Evolutionary conservation across 1,140 invertebrate species (phyloP).

Genomic region (Drosophila lacteicornis): DNA sequence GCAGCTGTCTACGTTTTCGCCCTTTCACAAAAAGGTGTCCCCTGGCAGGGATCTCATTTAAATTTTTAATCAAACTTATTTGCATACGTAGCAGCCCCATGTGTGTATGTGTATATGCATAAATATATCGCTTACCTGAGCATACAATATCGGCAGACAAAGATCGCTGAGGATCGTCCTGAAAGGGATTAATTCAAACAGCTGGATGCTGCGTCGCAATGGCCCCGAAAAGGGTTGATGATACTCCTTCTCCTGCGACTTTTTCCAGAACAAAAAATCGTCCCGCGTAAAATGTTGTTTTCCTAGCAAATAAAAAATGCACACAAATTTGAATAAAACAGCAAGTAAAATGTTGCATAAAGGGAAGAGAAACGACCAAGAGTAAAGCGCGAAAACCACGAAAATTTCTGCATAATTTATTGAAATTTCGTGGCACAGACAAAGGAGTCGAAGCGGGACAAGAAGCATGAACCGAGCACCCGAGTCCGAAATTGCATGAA

Average conservation of each 20-base stretch:
- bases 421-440: conserved; percentile 79
- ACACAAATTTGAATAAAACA: conserved; percentile 80
- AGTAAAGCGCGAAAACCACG: conserved; percentile 77
- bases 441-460: conserved; percentile 46
- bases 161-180: conserved; percentile 31
- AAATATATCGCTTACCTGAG: conserved; percentile 73
- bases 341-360: conserved; percentile 58
- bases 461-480: conserved; percentile 26
- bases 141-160: conserved; percentile 66
- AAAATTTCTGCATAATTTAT: conserved; percentile 82
- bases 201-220: conserved; percentile 53
- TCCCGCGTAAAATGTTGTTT: conserved; percentile 66
- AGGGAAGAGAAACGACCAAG: conserved; percentile 20
- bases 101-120: conserved; percentile 16
- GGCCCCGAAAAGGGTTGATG: conserved; percentile 63
- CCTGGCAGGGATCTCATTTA: conserved; percentile 53
- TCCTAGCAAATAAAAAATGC: conserved; percentile 74
- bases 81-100: conserved; percentile 40
- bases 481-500: conserved; percentile 63
- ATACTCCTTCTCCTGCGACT: neutral
- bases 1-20: conserved; percentile 59
- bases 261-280: conserved; percentile 39
- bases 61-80: conserved; percentile 82
- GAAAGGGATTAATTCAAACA: conserved; percentile 47
- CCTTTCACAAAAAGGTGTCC: conserved; percentile 41